Percentiles rank a stretch among this genome's conserved stretches.
phyloP scores from a whole-genome alignment of 2,113 vertebrate species.

The Misgurnus anguillicaudatus region DNA sequence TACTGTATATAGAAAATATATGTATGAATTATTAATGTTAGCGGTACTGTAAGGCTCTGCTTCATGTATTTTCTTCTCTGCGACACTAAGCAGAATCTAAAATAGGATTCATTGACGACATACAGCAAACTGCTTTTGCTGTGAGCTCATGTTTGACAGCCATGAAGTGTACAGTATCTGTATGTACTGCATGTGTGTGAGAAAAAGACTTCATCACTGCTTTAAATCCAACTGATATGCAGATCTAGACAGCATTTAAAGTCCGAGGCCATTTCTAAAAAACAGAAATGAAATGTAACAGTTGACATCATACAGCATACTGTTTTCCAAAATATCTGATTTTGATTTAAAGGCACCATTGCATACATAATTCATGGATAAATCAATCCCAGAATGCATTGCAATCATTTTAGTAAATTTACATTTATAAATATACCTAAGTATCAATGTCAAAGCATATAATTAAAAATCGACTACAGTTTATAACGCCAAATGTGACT shows the following conservation, averaged over 20 bases:
- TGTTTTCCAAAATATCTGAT: too few relatives aligned
- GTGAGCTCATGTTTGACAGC: slow-evolving; percentile 48
- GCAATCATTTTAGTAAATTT: too few relatives aligned
- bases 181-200: not conserved
- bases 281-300: too few relatives aligned
- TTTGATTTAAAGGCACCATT: not conserved
- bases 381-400: not conserved
- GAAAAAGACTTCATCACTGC: not conserved
- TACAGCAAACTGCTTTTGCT: slow-evolving; percentile 43
- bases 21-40: too few relatives aligned
- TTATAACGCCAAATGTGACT: too few relatives aligned
- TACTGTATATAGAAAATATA: too few relatives aligned
- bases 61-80: slow-evolving; percentile 8
- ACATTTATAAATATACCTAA: too few relatives aligned
- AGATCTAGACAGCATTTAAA: slow-evolving; percentile 4
- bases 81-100: slow-evolving; percentile 9
- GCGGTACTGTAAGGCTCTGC: too few relatives aligned
- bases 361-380: not conserved
- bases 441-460: too few relatives aligned
- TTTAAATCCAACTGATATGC: slow-evolving; percentile 1
- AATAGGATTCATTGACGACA: slow-evolving; percentile 64
- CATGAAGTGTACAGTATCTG: slow-evolving; percentile 42
- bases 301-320: too few relatives aligned
- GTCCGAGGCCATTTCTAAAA: not conserved
- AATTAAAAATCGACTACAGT: too few relatives aligned